Evolutionary conservation across 2,113 vertebrate genomes (phyloP).

Genomic region (Prolemur simus): DNA sequence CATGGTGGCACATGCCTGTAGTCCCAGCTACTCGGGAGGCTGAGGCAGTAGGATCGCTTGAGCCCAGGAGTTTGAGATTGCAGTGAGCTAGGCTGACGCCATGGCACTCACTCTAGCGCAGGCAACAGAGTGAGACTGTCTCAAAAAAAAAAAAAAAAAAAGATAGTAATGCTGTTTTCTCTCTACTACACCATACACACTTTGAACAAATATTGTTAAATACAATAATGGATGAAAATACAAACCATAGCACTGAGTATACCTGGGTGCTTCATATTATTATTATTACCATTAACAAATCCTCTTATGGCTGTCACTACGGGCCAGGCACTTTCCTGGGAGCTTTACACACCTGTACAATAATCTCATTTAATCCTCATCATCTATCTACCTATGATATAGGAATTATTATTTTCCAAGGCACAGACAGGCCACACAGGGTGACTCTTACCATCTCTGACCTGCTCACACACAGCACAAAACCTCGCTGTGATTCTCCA

Average conservation of each 20-base stretch:
- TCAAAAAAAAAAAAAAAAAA: too few relatives aligned
- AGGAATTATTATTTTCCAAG: not conserved
- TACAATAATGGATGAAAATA: not conserved
- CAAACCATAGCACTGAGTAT: not conserved
- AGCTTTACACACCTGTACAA: fast-evolving
- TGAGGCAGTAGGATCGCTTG: too few relatives aligned
- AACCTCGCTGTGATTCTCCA: not conserved
- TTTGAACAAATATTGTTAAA: not conserved
- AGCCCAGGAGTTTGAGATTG: too few relatives aligned
- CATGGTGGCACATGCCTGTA: too few relatives aligned
- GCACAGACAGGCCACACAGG: not conserved
- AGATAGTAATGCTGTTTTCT: not conserved
- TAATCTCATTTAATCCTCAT: not conserved
- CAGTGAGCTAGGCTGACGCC: too few relatives aligned
- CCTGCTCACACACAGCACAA: not conserved
- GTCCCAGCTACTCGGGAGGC: too few relatives aligned
- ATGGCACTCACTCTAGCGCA: too few relatives aligned
- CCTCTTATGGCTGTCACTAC: fast-evolving
- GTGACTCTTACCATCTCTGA: not conserved
- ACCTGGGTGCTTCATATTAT: not conserved
- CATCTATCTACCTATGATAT: not conserved
- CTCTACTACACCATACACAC: not conserved
- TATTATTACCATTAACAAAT: too few relatives aligned
- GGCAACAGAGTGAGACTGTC: too few relatives aligned
- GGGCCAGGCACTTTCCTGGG: not conserved